Percentiles rank a stretch among this genome's conserved stretches.
These are phyloP conservation scores for Tridacna gigas DNA, from an alignment of 2,888 invertebrate species.

Conservation along the genomic window DNA sequence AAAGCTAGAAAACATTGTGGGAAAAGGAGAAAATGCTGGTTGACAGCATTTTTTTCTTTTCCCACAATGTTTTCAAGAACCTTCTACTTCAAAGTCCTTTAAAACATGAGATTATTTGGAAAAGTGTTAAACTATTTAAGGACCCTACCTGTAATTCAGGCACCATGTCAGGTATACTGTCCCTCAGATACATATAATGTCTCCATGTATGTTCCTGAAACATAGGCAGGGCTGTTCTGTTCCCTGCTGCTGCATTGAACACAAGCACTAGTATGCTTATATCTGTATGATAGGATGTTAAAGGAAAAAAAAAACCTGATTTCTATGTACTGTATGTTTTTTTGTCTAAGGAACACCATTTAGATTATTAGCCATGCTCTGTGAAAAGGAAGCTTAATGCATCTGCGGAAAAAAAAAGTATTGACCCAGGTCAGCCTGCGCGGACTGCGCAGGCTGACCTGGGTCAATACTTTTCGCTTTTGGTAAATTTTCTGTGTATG, in stretches of 20 bases:
- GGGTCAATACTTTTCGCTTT: too few relatives aligned
- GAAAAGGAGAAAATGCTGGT: conserved; percentile 12
- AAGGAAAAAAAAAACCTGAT: too few relatives aligned
- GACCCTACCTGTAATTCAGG: conserved; percentile 88
- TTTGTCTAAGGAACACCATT: too few relatives aligned
- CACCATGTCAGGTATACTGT: conserved; percentile 96
- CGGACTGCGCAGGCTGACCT: too few relatives aligned
- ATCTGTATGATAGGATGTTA: conserved; percentile 79
- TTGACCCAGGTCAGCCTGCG: too few relatives aligned
- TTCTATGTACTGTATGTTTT: too few relatives aligned
- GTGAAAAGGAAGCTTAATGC: too few relatives aligned
- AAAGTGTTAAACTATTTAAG: neutral
- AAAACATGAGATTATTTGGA: neutral
- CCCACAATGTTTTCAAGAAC: conserved; percentile 1
- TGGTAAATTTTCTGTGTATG: too few relatives aligned
- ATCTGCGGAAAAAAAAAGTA: too few relatives aligned
- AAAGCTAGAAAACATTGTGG: neutral
- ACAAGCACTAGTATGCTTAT: conserved; percentile 96
- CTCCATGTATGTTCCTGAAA: conserved; percentile 96
- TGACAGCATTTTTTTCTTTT: conserved; percentile 11
- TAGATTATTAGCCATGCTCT: too few relatives aligned
- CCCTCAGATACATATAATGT: conserved; percentile 96
- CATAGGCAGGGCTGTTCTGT: conserved; percentile 95
- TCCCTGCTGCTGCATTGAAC: conserved; percentile 96
- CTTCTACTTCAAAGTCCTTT: neutral